Evolutionary conservation across 2,113 vertebrate genomes (phyloP).

Genomic region (Ancistrus triradiatus): DNA sequence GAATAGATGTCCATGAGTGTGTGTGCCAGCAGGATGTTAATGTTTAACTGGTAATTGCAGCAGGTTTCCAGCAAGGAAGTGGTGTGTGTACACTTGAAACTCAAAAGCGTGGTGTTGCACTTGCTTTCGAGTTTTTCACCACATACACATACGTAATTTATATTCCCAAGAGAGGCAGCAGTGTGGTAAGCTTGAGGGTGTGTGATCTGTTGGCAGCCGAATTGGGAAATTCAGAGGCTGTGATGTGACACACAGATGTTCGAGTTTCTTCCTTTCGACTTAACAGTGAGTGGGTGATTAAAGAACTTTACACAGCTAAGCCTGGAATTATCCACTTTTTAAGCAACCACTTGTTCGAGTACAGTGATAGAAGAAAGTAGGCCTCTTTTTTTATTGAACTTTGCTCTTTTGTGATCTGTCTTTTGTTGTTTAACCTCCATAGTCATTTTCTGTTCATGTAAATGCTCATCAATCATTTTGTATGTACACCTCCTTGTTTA

Average conservation of each 20-base stretch:
- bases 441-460: too few relatives aligned
- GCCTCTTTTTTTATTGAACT: too few relatives aligned
- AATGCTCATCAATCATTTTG: too few relatives aligned
- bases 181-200: slow-evolving; percentile 9
- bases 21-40: slow-evolving; percentile 37
- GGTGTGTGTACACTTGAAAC: slow-evolving; percentile 39
- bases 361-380: too few relatives aligned
- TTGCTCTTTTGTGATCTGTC: too few relatives aligned
- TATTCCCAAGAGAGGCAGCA: slow-evolving; percentile 22
- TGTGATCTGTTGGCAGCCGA: slow-evolving; percentile 10
- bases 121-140: slow-evolving; percentile 33
- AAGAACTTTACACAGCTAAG: neutral
- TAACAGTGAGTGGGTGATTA: neutral
- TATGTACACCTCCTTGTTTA: too few relatives aligned
- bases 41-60: slow-evolving; percentile 56
- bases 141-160: neutral
- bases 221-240: slow-evolving; percentile 3
- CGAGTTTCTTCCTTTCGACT: neutral
- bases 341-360: too few relatives aligned
- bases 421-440: too few relatives aligned
- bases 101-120: slow-evolving; percentile 32
- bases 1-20: slow-evolving; percentile 7
- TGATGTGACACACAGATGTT: neutral
- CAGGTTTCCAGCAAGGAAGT: slow-evolving; percentile 43
- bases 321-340: neutral